These are phyloP conservation scores for Misgurnus anguillicaudatus DNA, from an alignment of 2,113 vertebrate genomes.

Conservation along the genomic window DNA sequence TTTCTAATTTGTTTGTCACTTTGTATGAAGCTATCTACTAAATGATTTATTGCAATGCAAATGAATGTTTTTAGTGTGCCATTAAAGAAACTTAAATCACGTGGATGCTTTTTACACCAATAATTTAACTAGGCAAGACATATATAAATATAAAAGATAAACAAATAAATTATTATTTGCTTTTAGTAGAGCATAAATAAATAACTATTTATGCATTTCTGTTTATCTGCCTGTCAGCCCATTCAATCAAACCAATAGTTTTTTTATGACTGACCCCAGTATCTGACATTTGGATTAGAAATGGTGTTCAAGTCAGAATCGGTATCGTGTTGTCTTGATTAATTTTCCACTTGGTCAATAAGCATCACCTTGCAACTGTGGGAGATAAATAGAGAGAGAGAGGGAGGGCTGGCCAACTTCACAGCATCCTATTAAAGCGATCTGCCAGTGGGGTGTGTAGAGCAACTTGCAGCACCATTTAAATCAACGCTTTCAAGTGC, in stretches of 20 bases:
- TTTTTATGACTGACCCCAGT: too few relatives aligned
- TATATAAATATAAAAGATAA: background rate
- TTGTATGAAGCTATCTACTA: too few relatives aligned
- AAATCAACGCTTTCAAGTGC: constrained; percentile 44
- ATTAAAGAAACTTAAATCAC: background rate
- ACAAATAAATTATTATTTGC: background rate
- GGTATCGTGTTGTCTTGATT: constrained; percentile 51
- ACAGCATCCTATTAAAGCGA: constrained; percentile 13
- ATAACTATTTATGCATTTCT: background rate
- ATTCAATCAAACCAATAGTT: too few relatives aligned
- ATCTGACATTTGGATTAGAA: background rate
- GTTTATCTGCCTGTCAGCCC: background rate
- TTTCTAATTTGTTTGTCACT: too few relatives aligned
- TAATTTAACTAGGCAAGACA: background rate
- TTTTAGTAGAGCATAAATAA: background rate
- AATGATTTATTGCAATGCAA: too few relatives aligned
- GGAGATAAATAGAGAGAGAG: constrained; percentile 30
- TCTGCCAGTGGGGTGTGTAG: constrained; percentile 47
- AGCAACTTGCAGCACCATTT: constrained; percentile 44
- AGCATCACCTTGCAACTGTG: constrained; percentile 15
- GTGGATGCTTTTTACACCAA: background rate
- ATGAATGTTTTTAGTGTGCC: too few relatives aligned
- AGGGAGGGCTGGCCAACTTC: constrained; percentile 31
- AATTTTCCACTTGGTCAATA: constrained; percentile 61
- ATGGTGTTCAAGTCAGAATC: constrained; percentile 27